A percentile compares a stretch with the other conserved stretches of the same genome.
Evolutionary conservation across 2,797 vertebrate species (phyloP).

Genomic region (Megalops cyprinoides): DNA sequence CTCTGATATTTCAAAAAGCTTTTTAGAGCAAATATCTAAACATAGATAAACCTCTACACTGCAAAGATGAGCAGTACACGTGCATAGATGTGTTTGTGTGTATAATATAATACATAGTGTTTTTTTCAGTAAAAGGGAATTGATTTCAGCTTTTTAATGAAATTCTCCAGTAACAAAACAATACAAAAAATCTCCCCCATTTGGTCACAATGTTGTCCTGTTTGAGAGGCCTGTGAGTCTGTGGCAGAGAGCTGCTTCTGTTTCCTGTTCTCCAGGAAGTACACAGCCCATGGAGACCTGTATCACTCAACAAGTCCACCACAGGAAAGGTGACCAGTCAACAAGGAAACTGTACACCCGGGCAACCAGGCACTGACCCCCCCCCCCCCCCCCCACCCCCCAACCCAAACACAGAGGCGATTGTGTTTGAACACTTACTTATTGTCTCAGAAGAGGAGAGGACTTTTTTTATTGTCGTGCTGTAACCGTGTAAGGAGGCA

Average conservation of each 20-base stretch:
- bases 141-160: no score
- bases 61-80: no score
- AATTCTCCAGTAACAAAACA: no score
- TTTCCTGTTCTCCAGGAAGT: slow-evolving; percentile 65
- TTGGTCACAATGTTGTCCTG: no score
- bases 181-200: no score
- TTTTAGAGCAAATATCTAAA: no score
- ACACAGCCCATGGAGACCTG: slow-evolving; percentile 26
- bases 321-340: slow-evolving; percentile 54
- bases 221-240: no score
- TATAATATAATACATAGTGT: not conserved
- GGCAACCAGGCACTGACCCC: not conserved
- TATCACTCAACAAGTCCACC: slow-evolving; percentile 44
- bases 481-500: not conserved
- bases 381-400: no score
- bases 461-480: not conserved
- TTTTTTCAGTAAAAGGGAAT: not conserved
- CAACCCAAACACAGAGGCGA: no score
- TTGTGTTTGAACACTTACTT: not conserved
- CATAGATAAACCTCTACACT: no score
- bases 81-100: not conserved
- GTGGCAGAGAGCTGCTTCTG: slow-evolving; percentile 5
- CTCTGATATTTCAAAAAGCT: no score
- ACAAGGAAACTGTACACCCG: not conserved
- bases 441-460: not conserved